Percentiles rank a stretch among this genome's conserved stretches.
Evolutionary conservation across 2,113 vertebrate species (phyloP).

Genomic region (Conger conger): DNA sequence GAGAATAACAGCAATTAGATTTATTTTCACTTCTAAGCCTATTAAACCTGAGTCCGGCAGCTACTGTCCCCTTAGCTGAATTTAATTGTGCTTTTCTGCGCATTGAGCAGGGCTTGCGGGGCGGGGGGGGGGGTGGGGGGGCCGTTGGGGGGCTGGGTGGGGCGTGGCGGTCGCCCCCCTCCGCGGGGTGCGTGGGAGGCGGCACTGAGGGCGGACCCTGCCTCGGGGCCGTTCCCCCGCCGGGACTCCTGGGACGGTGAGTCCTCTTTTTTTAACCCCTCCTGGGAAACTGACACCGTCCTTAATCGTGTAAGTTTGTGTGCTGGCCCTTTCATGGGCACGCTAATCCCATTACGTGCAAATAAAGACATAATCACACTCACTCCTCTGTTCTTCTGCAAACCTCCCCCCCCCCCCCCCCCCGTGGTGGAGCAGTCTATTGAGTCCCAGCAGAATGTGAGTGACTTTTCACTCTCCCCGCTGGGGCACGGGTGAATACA

Average conservation of each 20-base stretch:
- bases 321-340: conserved; percentile 66
- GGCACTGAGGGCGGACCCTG: conserved; percentile 38
- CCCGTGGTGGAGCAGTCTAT: conserved; percentile 61
- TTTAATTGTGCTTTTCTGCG: conserved; percentile 81
- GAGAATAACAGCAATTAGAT: conserved; percentile 73
- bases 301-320: conserved; percentile 70
- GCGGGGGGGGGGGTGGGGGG: conserved; percentile 56
- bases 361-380: conserved; percentile 84
- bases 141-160: conserved; percentile 45
- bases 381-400: conserved; percentile 68
- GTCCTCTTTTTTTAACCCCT: conserved; percentile 53
- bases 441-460: conserved; percentile 63
- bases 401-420: conserved; percentile 51
- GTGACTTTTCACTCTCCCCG: conserved; percentile 65
- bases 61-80: conserved; percentile 63
- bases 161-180: background rate
- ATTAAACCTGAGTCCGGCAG: conserved; percentile 60
- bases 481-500: conserved; percentile 46
- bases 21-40: conserved; percentile 67
- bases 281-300: conserved; percentile 71
- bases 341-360: conserved; percentile 85
- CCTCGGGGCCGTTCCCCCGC: conserved; percentile 52
- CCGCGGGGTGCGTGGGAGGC: background rate
- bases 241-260: conserved; percentile 44
- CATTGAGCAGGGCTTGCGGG: conserved; percentile 52